phyloP scores from a whole-genome alignment of 2,888 invertebrate species.

The Athetis lepigone region DNA sequence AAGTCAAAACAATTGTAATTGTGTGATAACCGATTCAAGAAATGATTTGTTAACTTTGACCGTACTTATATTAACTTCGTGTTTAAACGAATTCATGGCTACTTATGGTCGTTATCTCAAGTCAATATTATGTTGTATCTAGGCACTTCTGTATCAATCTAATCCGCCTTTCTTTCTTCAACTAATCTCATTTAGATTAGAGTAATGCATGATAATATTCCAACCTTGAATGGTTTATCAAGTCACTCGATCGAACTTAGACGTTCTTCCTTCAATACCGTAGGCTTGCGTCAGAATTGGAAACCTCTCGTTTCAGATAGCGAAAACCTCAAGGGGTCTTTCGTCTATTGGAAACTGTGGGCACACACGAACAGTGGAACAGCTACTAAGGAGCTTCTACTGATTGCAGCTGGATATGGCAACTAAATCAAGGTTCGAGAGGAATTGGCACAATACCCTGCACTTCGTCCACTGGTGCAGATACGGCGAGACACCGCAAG shows the following conservation, averaged over 20 bases:
- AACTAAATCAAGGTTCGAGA: slow-evolving; percentile 90
- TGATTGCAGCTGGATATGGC: slow-evolving; percentile 91
- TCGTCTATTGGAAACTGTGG: slow-evolving; percentile 84
- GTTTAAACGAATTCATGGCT: slow-evolving; percentile 37
- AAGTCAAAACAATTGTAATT: slow-evolving; percentile 47
- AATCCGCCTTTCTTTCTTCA: slow-evolving; percentile 50
- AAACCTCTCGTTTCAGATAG: slow-evolving; percentile 90
- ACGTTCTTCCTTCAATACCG: slow-evolving; percentile 76
- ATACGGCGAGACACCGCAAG: slow-evolving; percentile 92
- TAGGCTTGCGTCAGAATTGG: slow-evolving; percentile 89
- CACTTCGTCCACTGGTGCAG: slow-evolving; percentile 93
- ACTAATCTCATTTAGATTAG: slow-evolving; percentile 59
- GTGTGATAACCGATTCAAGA: slow-evolving; percentile 24
- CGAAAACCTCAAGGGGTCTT: slow-evolving; percentile 86
- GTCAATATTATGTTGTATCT: slow-evolving; percentile 40
- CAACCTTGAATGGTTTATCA: slow-evolving; percentile 75
- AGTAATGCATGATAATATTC: slow-evolving; percentile 74
- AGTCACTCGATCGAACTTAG: slow-evolving; percentile 70
- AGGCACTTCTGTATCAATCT: slow-evolving; percentile 53
- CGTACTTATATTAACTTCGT: slow-evolving; percentile 28
- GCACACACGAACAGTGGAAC: slow-evolving; percentile 83
- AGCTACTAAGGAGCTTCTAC: slow-evolving; percentile 89
- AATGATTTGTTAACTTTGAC: slow-evolving; percentile 42
- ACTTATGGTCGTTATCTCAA: slow-evolving; percentile 16
- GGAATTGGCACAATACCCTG: slow-evolving; percentile 92